phyloP scores from a whole-genome alignment of 2,797 vertebrate species.

The Clarias fuscus region DNA sequence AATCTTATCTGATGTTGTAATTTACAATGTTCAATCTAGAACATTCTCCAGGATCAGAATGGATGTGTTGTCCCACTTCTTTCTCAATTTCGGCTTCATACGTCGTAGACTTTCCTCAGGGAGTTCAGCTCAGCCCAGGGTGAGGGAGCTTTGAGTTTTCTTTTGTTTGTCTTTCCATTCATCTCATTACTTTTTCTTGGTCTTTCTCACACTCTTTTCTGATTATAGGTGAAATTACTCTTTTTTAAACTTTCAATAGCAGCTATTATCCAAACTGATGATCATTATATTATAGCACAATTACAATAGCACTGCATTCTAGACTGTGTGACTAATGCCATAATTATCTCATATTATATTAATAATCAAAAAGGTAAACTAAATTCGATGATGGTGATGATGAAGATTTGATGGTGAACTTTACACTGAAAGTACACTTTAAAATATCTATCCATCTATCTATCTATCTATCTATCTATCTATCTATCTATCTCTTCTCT shows the following conservation, averaged over 20 bases:
- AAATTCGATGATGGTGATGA: neutral
- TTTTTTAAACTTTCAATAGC: neutral
- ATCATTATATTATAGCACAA: neutral
- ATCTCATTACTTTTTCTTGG: neutral
- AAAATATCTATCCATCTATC: neutral
- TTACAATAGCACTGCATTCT: neutral
- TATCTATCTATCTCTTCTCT: neutral
- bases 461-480: neutral
- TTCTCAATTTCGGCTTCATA: neutral
- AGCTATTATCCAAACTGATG: conserved; percentile 1
- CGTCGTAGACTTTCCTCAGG: neutral
- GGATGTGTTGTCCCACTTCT: neutral
- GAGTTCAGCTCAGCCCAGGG: neutral
- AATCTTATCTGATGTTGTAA: neutral
- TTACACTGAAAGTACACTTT: neutral
- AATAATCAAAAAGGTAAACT: neutral
- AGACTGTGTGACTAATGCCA: neutral
- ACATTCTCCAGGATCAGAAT: neutral
- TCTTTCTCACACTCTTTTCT: neutral
- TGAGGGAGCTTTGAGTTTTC: neutral
- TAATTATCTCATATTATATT: neutral
- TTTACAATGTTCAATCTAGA: neutral
- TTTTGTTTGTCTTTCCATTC: neutral
- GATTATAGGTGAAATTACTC: neutral
- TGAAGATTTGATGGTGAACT: neutral